These are phyloP conservation scores for Rhabdomys dilectus DNA, from an alignment of 2,113 vertebrate genomes.

Conservation along the genomic window DNA sequence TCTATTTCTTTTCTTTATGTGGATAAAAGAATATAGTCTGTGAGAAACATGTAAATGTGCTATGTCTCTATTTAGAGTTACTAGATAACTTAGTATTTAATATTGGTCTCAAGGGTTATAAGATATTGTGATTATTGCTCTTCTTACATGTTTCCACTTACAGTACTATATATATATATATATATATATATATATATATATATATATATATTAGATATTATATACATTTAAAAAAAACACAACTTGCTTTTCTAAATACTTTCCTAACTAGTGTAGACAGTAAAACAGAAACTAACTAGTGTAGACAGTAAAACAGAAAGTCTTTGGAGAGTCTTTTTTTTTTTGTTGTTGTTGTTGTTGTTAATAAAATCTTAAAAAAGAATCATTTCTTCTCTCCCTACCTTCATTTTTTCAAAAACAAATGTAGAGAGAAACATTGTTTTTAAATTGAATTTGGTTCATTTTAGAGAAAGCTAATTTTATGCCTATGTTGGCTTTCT, in stretches of 20 bases:
- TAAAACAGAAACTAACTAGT: slow-evolving; percentile 50
- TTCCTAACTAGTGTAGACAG: slow-evolving; percentile 51
- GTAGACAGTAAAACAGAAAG: slow-evolving; percentile 49
- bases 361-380: slow-evolving; percentile 12
- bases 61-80: slow-evolving; percentile 30
- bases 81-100: not conserved
- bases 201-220: no score
- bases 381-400: not conserved
- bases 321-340: slow-evolving; percentile 49
- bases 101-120: not conserved
- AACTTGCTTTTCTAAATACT: slow-evolving; percentile 13
- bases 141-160: slow-evolving; percentile 1
- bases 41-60: slow-evolving; percentile 30
- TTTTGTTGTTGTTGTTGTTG: slow-evolving; percentile 17
- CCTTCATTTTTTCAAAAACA: not conserved
- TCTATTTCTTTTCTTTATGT: not conserved
- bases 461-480: slow-evolving; percentile 50
- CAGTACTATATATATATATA: not conserved
- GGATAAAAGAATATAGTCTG: not conserved
- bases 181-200: no score
- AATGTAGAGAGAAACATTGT: not conserved
- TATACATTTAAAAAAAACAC: not conserved
- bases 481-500: slow-evolving; percentile 23
- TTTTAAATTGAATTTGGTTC: slow-evolving; percentile 54
- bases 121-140: slow-evolving; percentile 11